Base-by-base conservation (phyloP, 2,113 vertebrate species). In the Motacilla tschutschensis region DNA sequence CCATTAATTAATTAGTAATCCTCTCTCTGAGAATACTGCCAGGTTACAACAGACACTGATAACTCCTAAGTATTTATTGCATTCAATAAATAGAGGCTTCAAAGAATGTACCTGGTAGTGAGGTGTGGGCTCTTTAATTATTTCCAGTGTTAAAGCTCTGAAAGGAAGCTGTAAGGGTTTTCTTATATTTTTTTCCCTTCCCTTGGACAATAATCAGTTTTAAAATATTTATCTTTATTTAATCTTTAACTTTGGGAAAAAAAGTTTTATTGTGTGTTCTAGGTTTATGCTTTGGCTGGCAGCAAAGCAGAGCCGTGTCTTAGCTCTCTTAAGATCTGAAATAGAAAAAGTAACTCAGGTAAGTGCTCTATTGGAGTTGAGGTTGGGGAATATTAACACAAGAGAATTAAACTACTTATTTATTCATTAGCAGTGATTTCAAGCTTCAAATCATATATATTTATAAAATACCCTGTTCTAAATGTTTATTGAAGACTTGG, bases 1-100 rank as follows among this genome's bases (percentile, higher is more conserved):
- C 69, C 31, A 58, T 87, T 87, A 87, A 91, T 94, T 88, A 82
- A 90, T 91, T 79, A 83, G 43, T 81, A 92, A 91, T 73, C 83
- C n/a, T 86, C 47, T 79, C 24, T 36, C 74, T 20, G 48, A 84
- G 64, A 69, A 65, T 62, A 44, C 47, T 75, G 66, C 71, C 72
- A 79, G 67, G 36, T 72, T 80, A 76, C 54, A 87, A 75, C 80
- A 93, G 66, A 44, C 81, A 59, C 63, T 59, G 83, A 79, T 83
- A 91, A 67, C 62, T 83, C 54, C 31, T 8, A 72, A 89, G 79
- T 87, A 85, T 89, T 94, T 92, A 86, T 73, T 91, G 67, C 83
- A 54, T 84, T 88, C 67, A 87, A n/a, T 88, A 90, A 84, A 88
- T 29, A 48, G 66, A 64, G 11, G 55, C 85, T 91, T 90, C 92